phyloP scores from a whole-genome alignment of 2,888 invertebrate species.

The Ormia ochracea region DNA sequence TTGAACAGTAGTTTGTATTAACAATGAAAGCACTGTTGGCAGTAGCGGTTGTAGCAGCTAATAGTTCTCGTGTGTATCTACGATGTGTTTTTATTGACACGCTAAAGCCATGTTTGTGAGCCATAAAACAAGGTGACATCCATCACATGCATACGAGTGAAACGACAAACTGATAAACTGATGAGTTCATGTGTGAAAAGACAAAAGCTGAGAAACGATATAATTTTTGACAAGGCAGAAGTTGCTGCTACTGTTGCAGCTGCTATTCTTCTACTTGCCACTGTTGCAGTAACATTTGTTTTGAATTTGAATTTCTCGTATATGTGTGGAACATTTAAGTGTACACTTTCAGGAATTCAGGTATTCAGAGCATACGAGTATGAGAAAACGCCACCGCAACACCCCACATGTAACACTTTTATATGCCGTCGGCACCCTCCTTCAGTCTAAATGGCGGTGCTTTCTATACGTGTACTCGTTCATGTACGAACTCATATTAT shows the following conservation, averaged over 20 bases:
- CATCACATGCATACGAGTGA: constrained; percentile 60
- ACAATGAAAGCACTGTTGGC: background rate
- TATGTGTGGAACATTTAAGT: background rate
- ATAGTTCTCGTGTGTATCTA: constrained; percentile 48
- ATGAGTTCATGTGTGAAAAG: constrained; percentile 62
- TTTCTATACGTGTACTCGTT: background rate
- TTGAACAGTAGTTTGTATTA: constrained; percentile 1
- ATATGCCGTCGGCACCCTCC: constrained; percentile 52
- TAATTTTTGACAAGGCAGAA: constrained; percentile 52
- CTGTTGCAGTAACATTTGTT: no score
- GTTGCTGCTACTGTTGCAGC: background rate
- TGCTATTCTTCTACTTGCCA: no score
- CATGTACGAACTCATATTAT: background rate
- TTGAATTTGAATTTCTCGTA: background rate
- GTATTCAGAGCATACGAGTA: constrained; percentile 25
- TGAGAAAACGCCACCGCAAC: constrained; percentile 27
- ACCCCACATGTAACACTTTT: constrained; percentile 45
- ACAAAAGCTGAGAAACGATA: constrained; percentile 42
- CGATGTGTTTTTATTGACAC: constrained; percentile 64
- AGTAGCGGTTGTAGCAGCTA: background rate
- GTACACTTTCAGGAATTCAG: constrained; percentile 1
- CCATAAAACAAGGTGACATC: constrained; percentile 63
- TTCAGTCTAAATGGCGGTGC: constrained; percentile 6
- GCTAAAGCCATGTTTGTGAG: constrained; percentile 66
- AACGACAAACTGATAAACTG: constrained; percentile 48